phyloP scores from a whole-genome alignment of 1,140 invertebrate species.

The Lucilia cuprina region DNA sequence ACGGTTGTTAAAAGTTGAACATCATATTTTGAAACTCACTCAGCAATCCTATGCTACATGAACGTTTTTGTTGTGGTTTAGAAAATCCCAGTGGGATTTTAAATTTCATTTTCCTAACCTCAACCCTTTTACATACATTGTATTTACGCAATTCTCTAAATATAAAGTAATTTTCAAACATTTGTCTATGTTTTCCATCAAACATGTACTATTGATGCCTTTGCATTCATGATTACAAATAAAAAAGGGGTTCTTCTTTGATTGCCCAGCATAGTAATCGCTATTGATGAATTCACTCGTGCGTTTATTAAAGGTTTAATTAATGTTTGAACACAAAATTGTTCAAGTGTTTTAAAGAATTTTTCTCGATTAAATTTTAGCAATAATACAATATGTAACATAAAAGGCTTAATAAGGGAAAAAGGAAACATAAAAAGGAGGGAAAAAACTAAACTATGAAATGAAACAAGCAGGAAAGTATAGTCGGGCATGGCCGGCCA shows the following conservation, averaged over 20 bases:
- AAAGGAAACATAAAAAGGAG: too few relatives aligned
- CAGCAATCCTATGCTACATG: too few relatives aligned
- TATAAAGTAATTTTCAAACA: neutral
- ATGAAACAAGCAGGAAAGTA: too few relatives aligned
- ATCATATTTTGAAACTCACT: too few relatives aligned
- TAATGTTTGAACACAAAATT: neutral
- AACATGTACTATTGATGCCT: neutral
- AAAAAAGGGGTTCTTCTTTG: neutral
- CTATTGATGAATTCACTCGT: conserved; percentile 1
- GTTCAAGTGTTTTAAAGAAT: neutral
- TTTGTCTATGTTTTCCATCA: neutral
- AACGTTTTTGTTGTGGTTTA: too few relatives aligned
- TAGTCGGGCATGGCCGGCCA: too few relatives aligned
- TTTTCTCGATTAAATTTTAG: neutral
- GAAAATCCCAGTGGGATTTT: neutral
- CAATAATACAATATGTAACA: too few relatives aligned
- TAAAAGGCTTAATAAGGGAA: too few relatives aligned
- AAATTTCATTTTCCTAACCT: neutral
- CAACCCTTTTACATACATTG: neutral
- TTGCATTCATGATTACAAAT: neutral
- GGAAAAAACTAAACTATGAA: too few relatives aligned
- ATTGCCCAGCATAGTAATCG: neutral
- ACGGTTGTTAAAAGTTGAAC: too few relatives aligned
- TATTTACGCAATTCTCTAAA: neutral
- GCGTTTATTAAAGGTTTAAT: conserved; percentile 11